Conservation (phyloP, 2,797 vertebrate species). For the Lepilemur septentrionalis region DNA sequence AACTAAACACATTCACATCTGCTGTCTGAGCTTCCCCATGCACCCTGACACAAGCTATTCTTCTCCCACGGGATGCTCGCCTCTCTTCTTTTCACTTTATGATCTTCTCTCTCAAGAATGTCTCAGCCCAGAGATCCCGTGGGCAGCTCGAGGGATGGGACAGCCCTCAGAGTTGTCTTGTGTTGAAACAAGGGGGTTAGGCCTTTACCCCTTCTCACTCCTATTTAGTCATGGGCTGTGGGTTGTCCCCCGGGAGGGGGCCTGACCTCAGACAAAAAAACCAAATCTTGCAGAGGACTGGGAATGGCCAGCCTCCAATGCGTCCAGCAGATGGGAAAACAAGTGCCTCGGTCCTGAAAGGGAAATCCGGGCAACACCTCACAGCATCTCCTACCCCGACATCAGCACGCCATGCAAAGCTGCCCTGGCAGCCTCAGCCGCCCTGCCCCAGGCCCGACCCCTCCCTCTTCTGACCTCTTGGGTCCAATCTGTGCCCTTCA, state of each 20-base stretch:
- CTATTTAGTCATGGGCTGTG: not conserved
- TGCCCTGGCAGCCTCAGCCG: not conserved
- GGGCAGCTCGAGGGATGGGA: not conserved
- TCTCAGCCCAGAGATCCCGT: not conserved
- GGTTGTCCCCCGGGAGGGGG: not conserved
- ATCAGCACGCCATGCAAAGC: too few species aligned
- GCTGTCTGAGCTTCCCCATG: not conserved
- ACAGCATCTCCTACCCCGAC: not conserved
- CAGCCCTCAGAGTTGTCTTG: not conserved
- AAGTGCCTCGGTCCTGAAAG: not conserved
- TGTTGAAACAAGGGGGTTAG: not conserved
- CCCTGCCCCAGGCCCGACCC: too few species aligned
- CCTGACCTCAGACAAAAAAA: not conserved
- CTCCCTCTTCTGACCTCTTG: not conserved
- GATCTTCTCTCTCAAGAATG: not conserved
- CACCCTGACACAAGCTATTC: not conserved
- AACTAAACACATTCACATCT: rapidly evolving
- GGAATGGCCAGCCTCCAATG: not conserved
- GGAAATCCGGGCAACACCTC: not conserved
- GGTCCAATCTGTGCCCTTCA: not conserved
- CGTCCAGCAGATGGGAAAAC: not conserved
- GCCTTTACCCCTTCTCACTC: not conserved
- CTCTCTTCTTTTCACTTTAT: not conserved
- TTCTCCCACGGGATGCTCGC: not conserved
- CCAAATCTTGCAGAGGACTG: not conserved